A percentile compares a stretch with the other conserved stretches of the same genome.
These are phyloP conservation scores for Cyrtorhinus lividipennis DNA, from an alignment of 1,140 invertebrate species.

Conservation along the genomic window DNA sequence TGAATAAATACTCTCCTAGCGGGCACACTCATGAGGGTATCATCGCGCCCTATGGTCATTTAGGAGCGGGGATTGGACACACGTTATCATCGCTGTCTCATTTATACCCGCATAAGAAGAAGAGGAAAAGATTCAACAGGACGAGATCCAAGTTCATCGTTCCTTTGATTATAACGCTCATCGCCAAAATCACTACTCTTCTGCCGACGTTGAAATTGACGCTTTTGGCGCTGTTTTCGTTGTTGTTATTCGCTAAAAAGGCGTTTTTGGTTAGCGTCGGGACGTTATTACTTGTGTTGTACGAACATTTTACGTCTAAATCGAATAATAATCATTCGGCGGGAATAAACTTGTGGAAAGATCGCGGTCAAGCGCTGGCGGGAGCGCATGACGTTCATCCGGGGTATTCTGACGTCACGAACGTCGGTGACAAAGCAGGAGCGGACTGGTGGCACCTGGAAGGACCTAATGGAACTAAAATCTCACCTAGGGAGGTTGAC, in stretches of 20 bases:
- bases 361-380: background rate
- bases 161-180: background rate
- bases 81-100: background rate
- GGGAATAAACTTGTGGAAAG: background rate
- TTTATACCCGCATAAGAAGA: background rate
- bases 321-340: background rate
- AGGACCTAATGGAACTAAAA: background rate
- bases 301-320: slow-evolving; percentile 7
- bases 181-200: slow-evolving; percentile 11
- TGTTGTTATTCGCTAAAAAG: slow-evolving; percentile 19
- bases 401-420: background rate
- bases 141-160: slow-evolving; percentile 13
- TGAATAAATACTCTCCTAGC: too few species aligned
- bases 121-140: slow-evolving; percentile 2
- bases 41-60: background rate
- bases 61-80: background rate
- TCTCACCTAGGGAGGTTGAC: background rate
- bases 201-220: slow-evolving; percentile 13
- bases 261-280: slow-evolving; percentile 17
- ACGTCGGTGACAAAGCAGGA: background rate
- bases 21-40: background rate
- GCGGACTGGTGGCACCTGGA: background rate
- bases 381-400: background rate
- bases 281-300: slow-evolving; percentile 13
- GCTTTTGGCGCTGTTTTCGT: slow-evolving; percentile 8